A percentile compares a stretch with the other conserved stretches of the same genome.
These are phyloP conservation scores for Darevskia mixta DNA, from an alignment of 2,797 vertebrate species.

Conservation along the genomic window DNA sequence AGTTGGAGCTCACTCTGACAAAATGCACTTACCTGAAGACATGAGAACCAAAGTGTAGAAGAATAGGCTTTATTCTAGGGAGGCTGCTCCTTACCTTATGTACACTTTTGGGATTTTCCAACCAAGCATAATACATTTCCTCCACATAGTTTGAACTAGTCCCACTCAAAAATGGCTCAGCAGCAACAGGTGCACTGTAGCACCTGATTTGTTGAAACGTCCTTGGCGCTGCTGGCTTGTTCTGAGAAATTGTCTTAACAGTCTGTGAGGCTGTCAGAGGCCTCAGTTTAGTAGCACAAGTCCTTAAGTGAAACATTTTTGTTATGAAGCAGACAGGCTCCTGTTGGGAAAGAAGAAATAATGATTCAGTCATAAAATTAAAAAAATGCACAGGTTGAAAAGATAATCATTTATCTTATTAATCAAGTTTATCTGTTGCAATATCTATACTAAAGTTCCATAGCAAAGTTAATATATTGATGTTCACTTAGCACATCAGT, in stretches of 20 bases:
- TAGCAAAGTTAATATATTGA: background rate
- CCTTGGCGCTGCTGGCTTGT: constrained; percentile 77
- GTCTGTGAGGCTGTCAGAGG: constrained; percentile 85
- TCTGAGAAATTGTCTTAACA: constrained; percentile 79
- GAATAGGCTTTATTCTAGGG: background rate
- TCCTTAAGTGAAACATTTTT: constrained; percentile 93
- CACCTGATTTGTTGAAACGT: constrained; percentile 84
- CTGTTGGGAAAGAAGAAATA: constrained; percentile 64
- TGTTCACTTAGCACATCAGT: background rate
- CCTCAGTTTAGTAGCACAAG: constrained; percentile 87
- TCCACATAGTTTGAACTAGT: constrained; percentile 96
- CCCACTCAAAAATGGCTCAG: constrained; percentile 93
- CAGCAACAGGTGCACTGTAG: constrained; percentile 83
- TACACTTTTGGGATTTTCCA: constrained; percentile 94
- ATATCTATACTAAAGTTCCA: too few relatives aligned
- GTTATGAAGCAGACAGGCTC: constrained; percentile 63
- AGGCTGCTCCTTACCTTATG: constrained; percentile 89
- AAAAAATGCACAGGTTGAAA: background rate
- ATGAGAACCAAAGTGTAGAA: background rate
- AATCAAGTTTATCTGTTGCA: background rate
- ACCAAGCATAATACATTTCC: constrained; percentile 96
- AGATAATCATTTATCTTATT: background rate
- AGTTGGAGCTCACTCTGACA: background rate
- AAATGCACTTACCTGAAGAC: constrained; percentile 70
- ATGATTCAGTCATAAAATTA: background rate